Evolutionary conservation across 2,888 invertebrate genomes (phyloP), one percentile per base, ranked within the genome.

Genomic region (Nomada goodeniana): DNA sequence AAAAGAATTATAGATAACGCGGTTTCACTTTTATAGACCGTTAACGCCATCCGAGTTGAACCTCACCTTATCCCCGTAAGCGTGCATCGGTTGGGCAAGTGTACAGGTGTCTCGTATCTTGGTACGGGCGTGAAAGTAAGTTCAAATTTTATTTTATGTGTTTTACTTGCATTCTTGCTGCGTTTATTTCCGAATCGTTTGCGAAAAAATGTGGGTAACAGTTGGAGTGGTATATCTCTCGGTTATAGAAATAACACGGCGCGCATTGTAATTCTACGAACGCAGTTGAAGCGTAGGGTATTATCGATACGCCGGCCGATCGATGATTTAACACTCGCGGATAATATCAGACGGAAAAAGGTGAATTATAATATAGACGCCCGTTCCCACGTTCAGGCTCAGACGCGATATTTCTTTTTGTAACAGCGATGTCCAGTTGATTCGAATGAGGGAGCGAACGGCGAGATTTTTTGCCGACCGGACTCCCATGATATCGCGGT

Each of bases 401-500:
- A 26, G 2, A 13, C 59, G 44, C 0, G 18, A 23, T 67, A 11
- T 60, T 29, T 52, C 52, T 9, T 13, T 7, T 11, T 2, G 15
- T 57, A 26, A 10, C 13, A 2, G 20, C 26, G 13, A 50, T 64
- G 29, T 20, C 47, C 36, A 50, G 4, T 2, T 7, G 63, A 47
- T 60, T 36, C n/a, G 20, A 53, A 53, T 60, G 53, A 7, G 36
- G 36, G 36, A 7, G 42, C n/a, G 20, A 73, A 10, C n/a, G 44
- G 13, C 64, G 13, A 57, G 3, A 7, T 18, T 20, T 74, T 64
- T 63, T 47, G 2, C 26, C 23, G n/a, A 18, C 23, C 36, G 9
- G 18, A 36, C 64, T 70, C 68, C 57, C 83, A 64, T 69, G 73
- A 53, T 20, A 52, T 78, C 73, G 47, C 71, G 61, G 70, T 55